These are phyloP conservation scores for Pilophorus perplexus DNA, from an alignment of 2,888 invertebrate species.

Conservation along the genomic window DNA sequence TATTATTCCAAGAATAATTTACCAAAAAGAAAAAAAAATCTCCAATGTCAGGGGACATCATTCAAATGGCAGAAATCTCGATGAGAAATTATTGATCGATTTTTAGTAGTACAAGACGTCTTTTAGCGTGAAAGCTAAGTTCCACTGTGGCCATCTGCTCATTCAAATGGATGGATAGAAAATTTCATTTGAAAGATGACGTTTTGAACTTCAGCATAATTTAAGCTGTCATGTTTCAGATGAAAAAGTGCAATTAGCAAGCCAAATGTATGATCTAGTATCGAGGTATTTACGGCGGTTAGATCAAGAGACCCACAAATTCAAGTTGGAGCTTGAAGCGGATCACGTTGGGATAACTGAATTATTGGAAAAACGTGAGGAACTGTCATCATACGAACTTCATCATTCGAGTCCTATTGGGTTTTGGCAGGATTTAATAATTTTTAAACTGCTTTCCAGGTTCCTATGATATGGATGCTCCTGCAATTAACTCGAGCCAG, in stretches of 20 bases:
- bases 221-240: constrained; percentile 59
- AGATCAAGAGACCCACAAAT: constrained; percentile 89
- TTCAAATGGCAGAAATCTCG: too few species aligned
- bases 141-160: not conserved
- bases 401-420: not conserved
- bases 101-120: too few species aligned
- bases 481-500: constrained; percentile 64
- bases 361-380: constrained; percentile 74
- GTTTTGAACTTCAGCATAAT: not conserved
- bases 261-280: constrained; percentile 91
- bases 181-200: not conserved
- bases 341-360: constrained; percentile 98
- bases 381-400: too few species aligned
- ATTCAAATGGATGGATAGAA: too few species aligned
- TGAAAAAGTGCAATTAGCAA: constrained; percentile 92
- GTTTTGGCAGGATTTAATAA: not conserved
- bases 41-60: too few species aligned
- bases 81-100: too few species aligned
- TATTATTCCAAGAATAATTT: too few species aligned
- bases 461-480: constrained; percentile 82
- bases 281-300: constrained; percentile 87
- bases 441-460: constrained; percentile 53
- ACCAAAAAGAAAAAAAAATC: too few species aligned
- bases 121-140: too few species aligned
- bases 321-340: constrained; percentile 97